Evolutionary conservation across 2,113 vertebrate genomes (phyloP).

Genomic region (Erpornis zantholeuca): DNA sequence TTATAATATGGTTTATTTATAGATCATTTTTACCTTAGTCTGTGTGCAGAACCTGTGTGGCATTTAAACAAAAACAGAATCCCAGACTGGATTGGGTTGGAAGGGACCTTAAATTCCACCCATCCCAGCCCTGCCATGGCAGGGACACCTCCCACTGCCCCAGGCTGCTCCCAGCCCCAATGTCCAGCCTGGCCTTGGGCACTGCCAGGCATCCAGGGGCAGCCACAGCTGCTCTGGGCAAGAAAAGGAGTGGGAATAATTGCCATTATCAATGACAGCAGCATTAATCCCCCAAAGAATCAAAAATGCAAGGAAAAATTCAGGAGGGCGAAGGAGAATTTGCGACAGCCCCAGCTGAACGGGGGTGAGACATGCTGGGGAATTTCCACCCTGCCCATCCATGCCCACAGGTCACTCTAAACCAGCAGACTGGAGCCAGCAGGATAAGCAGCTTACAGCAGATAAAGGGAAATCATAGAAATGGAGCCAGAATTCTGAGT

Average conservation of each 20-base stretch:
- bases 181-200: not conserved
- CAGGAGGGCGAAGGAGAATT: not conserved
- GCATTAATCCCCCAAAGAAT: not conserved
- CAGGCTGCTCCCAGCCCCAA: not conserved
- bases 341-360: not conserved
- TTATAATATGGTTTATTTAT: not conserved
- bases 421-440: not conserved
- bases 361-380: not conserved
- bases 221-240: not conserved
- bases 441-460: not conserved
- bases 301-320: not conserved
- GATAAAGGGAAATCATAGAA: not conserved
- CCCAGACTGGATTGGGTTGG: fast-evolving
- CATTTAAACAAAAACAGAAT: not conserved
- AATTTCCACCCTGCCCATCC: not conserved
- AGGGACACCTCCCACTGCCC: not conserved
- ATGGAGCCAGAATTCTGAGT: not conserved
- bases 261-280: not conserved
- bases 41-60: not conserved
- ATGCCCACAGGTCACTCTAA: not conserved
- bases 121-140: not conserved
- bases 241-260: not conserved
- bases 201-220: not conserved
- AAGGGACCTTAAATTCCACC: not conserved
- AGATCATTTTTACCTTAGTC: not conserved